phyloP scores from a whole-genome alignment of 2,888 invertebrate genomes.

The Tetramorium bicarinatum region DNA sequence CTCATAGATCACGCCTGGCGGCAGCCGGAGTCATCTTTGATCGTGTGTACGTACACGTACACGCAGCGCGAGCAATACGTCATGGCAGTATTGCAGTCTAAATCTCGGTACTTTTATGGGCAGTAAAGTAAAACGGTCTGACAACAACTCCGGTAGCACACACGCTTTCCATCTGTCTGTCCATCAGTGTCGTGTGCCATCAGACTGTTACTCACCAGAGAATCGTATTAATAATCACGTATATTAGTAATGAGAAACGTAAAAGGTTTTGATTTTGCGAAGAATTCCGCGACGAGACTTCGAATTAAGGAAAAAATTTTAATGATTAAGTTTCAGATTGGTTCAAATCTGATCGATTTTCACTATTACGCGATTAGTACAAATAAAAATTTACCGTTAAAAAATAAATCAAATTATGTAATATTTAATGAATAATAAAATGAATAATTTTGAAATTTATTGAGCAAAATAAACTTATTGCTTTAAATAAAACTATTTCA shows the following conservation, averaged over 20 bases:
- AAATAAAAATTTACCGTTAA: background rate
- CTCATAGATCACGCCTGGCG: constrained; percentile 68
- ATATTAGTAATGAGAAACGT: constrained; percentile 22
- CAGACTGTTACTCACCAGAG: constrained; percentile 63
- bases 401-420: background rate
- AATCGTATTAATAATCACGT: constrained; percentile 51
- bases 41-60: constrained; percentile 43
- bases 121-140: constrained; percentile 86
- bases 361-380: background rate
- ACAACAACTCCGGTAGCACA: constrained; percentile 82
- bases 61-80: constrained; percentile 79
- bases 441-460: background rate
- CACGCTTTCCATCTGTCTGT: constrained; percentile 75
- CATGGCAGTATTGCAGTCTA: constrained; percentile 85
- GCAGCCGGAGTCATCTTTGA: constrained; percentile 45
- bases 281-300: background rate
- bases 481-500: constrained; percentile 6
- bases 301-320: background rate
- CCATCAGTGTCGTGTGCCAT: constrained; percentile 61
- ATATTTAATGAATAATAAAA: background rate
- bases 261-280: background rate
- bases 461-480: background rate
- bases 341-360: background rate
- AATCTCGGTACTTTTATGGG: constrained; percentile 86
- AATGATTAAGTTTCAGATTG: background rate